phyloP scores from a whole-genome alignment of 2,113 vertebrate genomes.

The Zootoca vivipara region DNA sequence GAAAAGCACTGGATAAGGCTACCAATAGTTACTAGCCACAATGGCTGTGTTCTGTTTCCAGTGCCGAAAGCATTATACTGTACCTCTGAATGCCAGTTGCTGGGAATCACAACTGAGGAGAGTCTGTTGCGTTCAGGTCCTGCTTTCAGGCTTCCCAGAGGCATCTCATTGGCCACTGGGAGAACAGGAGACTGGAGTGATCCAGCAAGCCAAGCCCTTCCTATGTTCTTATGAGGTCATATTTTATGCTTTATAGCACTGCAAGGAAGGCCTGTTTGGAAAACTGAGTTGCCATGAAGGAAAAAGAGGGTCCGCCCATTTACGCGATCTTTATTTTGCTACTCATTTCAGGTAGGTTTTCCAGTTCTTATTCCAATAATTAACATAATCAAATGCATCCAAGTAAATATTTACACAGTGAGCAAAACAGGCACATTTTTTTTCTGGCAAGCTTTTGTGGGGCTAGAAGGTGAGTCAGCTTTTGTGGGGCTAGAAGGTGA shows the following conservation, averaged over 20 bases:
- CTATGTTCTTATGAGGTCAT: too few species aligned
- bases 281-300: slow-evolving; percentile 18
- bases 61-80: too few species aligned
- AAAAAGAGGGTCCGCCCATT: background rate
- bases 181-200: too few species aligned
- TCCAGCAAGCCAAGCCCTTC: too few species aligned
- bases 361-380: background rate
- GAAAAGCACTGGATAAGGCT: too few species aligned
- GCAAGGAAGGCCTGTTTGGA: background rate
- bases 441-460: background rate
- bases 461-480: background rate
- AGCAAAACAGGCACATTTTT: background rate
- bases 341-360: slow-evolving; percentile 27
- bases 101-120: too few species aligned
- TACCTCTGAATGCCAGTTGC: too few species aligned
- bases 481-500: background rate
- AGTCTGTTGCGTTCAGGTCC: too few species aligned
- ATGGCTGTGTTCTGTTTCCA: too few species aligned
- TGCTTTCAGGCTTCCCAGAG: too few species aligned
- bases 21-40: too few species aligned
- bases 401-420: background rate
- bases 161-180: too few species aligned
- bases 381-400: background rate
- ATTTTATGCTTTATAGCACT: slow-evolving; percentile 12
- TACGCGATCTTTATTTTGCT: background rate